A percentile compares a stretch with the other conserved stretches of the same genome.
These are phyloP conservation scores for Apocheima hispidaria DNA, from an alignment of 2,888 invertebrate genomes.

Conservation along the genomic window DNA sequence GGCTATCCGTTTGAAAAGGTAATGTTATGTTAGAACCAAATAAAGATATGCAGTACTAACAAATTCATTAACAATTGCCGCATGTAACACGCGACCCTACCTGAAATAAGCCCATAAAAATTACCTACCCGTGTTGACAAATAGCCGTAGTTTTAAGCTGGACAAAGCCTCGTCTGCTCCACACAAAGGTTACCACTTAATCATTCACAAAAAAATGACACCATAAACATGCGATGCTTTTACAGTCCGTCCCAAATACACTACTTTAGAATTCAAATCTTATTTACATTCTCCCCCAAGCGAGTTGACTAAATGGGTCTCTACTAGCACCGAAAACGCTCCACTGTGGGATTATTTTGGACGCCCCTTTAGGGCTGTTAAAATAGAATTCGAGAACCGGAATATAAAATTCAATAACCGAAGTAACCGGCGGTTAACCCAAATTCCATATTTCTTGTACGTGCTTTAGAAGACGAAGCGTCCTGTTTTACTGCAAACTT, in stretches of 20 bases:
- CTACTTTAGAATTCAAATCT: slow-evolving; percentile 78
- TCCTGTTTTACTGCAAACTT: slow-evolving; percentile 41
- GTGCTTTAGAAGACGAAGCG: slow-evolving; percentile 37
- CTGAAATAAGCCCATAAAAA: slow-evolving; percentile 26
- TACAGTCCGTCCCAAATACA: slow-evolving; percentile 33
- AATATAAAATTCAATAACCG: slow-evolving; percentile 77
- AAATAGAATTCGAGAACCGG: slow-evolving; percentile 73
- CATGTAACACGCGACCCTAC: slow-evolving; percentile 16
- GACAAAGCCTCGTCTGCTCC: slow-evolving; percentile 26
- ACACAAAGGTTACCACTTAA: slow-evolving; percentile 32
- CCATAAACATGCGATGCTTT: slow-evolving; percentile 42
- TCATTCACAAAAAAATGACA: slow-evolving; percentile 38
- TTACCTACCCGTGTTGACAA: slow-evolving; percentile 35
- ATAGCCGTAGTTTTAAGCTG: slow-evolving; percentile 35
- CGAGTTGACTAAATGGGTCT: slow-evolving; percentile 68
- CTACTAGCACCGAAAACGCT: slow-evolving; percentile 65
- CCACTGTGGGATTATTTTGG: slow-evolving; percentile 73
- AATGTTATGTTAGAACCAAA: slow-evolving; percentile 16
- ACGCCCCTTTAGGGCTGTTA: slow-evolving; percentile 70
- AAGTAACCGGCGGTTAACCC: slow-evolving; percentile 49
- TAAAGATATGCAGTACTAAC: slow-evolving; percentile 15
- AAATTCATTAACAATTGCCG: slow-evolving; percentile 24
- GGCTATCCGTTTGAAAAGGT: slow-evolving; percentile 1
- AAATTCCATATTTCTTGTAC: slow-evolving; percentile 50
- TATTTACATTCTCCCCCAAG: slow-evolving; percentile 78